Base-by-base conservation (phyloP, 35 echinoderm and acorn worm species). In the Strongylocentrotus purpuratus region DNA sequence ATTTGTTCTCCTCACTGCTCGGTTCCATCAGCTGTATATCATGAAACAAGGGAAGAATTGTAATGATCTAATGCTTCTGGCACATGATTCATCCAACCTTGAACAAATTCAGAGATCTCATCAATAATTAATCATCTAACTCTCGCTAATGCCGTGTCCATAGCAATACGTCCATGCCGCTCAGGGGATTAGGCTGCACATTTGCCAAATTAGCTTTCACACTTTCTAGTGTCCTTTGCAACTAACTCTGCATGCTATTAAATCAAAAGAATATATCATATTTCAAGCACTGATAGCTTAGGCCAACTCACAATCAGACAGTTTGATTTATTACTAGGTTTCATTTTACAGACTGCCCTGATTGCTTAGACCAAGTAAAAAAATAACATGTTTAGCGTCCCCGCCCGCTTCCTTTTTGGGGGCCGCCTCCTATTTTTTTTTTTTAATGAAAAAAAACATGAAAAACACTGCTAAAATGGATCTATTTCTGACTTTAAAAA, bases 101-200 rank as follows among this genome's bases (percentile, higher is more conserved):
- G 33, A 89, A 89, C 45, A 89, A 45, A 89, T 89, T 45, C 45
- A 33, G 9, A 89, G 45, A 89, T 33, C 87, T 89, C 87, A 89
- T 89, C 87, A 89, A 89, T 89, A 45, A 89, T 89, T 89, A 89
- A 89, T 89, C 87, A 89, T 46, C 87, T 89, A 31, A 14, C 45
- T 33, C 9, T 33, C 87, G 7, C 45, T 33, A 46, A 33, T 33
- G 87, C 87, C 87, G 87, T 35, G 87, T 89, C 87, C 87, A 89
- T 89, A 46, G 87, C 45, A 46, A 89, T 46, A 28, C 20, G 87
- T 89, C 20, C 15, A 45, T 89, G 87, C 13, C 85, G 33, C 85
- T 86, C 9, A 33, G 85, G 85, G 85, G 85, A 86, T 86, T 31
- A 33, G 85, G 22, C 1, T 22, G 25, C 28, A 86, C 87, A 45